Conservation (phyloP, 2,113 vertebrate species). For the Mastomys natalensis region DNA sequence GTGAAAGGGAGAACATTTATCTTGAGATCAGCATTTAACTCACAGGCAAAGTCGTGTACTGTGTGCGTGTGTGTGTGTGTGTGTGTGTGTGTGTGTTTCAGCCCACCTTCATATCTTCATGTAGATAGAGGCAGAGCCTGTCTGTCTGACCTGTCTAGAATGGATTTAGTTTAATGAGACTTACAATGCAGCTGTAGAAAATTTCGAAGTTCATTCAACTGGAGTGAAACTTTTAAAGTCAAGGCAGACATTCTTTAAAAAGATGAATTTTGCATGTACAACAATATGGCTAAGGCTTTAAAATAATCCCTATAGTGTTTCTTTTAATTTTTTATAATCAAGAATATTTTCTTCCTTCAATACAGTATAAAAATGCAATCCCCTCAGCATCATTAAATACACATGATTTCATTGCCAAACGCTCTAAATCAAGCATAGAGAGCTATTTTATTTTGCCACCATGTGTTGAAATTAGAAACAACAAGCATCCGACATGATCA, state of each 20-base stretch:
- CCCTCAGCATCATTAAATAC: not conserved
- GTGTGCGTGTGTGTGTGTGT: not conserved
- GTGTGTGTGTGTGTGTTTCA: not conserved
- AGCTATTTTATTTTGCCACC: not conserved
- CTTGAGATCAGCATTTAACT: not conserved
- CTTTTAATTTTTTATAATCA: not conserved
- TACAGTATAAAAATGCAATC: not conserved
- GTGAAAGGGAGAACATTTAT: not conserved
- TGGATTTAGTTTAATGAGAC: not conserved
- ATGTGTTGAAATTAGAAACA: not conserved
- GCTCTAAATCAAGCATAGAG: not conserved
- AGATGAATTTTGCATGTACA: not conserved
- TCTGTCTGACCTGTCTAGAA: not conserved
- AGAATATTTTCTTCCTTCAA: not conserved
- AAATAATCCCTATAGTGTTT: not conserved
- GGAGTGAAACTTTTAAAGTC: slow-evolving; percentile 1
- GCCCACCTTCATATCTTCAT: not conserved
- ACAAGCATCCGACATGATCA: not conserved
- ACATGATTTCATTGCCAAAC: not conserved
- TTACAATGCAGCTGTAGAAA: not conserved
- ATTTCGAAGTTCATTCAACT: not conserved
- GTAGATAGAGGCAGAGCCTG: not conserved
- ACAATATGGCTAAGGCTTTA: not conserved
- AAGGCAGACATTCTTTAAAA: slow-evolving; percentile 23
- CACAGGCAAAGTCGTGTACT: not conserved